Percentiles rank a stretch among this genome's conserved stretches.
phyloP scores from a whole-genome alignment of 2,888 invertebrate genomes.

The Tenthredo mesomela region DNA sequence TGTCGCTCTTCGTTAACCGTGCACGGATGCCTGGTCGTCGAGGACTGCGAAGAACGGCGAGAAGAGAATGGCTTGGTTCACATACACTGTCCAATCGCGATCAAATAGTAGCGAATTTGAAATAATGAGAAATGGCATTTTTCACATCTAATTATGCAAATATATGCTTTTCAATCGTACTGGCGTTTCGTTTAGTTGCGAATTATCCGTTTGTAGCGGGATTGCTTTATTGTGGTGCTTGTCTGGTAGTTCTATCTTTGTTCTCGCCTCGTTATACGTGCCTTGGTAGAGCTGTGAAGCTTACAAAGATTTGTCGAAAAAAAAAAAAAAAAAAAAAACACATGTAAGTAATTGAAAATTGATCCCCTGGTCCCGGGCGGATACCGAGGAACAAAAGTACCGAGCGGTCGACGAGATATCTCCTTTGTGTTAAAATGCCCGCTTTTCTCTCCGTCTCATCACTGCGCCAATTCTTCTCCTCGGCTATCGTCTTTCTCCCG shows the following conservation, averaged over 20 bases:
- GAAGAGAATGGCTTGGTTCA: not conserved
- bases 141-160: not conserved
- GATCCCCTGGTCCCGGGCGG: conserved; percentile 49
- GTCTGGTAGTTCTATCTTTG: not conserved
- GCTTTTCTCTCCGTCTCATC: not conserved
- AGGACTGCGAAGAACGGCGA: not conserved
- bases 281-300: not conserved
- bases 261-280: conserved; percentile 14
- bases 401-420: conserved; percentile 38
- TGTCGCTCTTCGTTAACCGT: conserved; percentile 70
- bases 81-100: not conserved
- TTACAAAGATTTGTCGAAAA: conserved; percentile 28
- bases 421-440: conserved; percentile 27
- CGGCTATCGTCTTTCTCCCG: conserved; percentile 16
- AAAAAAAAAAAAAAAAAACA: conserved; percentile 19
- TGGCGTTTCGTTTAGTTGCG: not conserved
- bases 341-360: conserved; percentile 52
- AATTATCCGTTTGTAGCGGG: not conserved
- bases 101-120: not conserved
- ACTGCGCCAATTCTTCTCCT: conserved; percentile 27
- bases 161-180: not conserved
- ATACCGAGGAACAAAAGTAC: conserved; percentile 49
- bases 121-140: not conserved
- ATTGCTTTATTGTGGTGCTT: not conserved
- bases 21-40: not conserved